Conservation (phyloP, 2,113 vertebrate genomes). For the Brachyhypopomus gauderio region DNA sequence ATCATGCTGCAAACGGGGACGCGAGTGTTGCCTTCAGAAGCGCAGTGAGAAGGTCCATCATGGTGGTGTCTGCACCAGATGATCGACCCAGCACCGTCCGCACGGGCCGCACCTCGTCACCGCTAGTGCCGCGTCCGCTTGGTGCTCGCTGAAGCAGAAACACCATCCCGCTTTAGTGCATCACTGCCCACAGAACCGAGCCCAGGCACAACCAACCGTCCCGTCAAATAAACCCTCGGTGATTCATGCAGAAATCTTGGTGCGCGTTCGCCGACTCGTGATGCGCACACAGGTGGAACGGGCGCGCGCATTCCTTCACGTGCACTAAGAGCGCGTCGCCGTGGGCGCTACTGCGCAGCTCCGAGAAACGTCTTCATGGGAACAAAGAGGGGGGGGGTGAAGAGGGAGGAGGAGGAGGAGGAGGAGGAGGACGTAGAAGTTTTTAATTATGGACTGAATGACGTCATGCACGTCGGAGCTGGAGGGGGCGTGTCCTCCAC, state of each 20-base stretch:
- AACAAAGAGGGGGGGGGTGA: slow-evolving; percentile 66
- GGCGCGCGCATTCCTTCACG: slow-evolving; percentile 65
- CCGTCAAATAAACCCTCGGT: too few species aligned
- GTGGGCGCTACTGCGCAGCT: slow-evolving; percentile 42
- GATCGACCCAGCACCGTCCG: neutral
- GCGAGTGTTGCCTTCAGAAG: neutral
- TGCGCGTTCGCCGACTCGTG: neutral
- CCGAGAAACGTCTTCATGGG: slow-evolving; percentile 36
- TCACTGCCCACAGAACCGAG: too few species aligned
- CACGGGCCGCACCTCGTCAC: neutral
- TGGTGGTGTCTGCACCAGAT: too few species aligned
- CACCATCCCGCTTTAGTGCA: neutral
- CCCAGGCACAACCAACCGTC: neutral
- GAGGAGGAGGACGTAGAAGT: slow-evolving; percentile 52
- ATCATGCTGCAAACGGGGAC: neutral
- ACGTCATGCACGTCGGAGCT: slow-evolving; percentile 65
- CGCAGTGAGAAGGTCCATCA: neutral
- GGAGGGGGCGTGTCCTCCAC: slow-evolving; percentile 61
- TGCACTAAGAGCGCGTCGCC: slow-evolving; percentile 17
- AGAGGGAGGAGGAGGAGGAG: slow-evolving; percentile 41
- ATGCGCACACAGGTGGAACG: slow-evolving; percentile 22
- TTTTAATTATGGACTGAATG: slow-evolving; percentile 62
- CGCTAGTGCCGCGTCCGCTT: neutral
- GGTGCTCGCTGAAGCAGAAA: neutral
- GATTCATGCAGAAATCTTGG: neutral